Conservation (phyloP, 2,797 vertebrate species). For the Crenichthys baileyi region DNA sequence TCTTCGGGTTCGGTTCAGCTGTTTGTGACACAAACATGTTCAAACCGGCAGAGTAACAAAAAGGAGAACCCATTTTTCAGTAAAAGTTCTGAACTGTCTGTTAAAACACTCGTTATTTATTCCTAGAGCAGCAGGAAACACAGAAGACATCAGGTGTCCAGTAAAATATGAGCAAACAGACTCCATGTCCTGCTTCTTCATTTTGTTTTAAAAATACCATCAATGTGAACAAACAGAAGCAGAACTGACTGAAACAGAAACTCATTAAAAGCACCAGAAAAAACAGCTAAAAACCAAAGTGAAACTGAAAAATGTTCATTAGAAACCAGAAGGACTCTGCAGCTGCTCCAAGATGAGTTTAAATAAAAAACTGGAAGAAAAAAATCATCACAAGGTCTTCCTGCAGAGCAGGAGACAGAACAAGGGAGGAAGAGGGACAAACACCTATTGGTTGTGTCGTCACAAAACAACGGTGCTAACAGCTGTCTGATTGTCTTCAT, state of each 20-base stretch:
- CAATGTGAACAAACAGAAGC: conserved; percentile 31
- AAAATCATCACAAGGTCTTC: too few species aligned
- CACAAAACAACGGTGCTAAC: too few species aligned
- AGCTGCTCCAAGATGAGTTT: not conserved
- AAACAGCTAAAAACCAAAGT: not conserved
- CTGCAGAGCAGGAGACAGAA: too few species aligned
- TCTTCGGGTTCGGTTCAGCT: not conserved
- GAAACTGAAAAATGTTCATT: conserved; percentile 1
- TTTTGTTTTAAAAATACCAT: conserved; percentile 24
- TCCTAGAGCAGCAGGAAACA: not conserved
- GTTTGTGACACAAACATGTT: not conserved
- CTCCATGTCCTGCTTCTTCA: conserved; percentile 12
- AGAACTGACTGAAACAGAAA: conserved; percentile 45
- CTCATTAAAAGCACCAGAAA: conserved; percentile 4
- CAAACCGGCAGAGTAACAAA: not conserved
- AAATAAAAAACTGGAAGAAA: too few species aligned
- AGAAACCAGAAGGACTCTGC: not conserved
- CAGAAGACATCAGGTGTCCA: not conserved
- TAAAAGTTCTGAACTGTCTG: too few species aligned
- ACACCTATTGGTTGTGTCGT: too few species aligned
- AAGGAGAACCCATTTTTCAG: not conserved
- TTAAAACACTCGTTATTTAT: not conserved
- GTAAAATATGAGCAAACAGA: not conserved
- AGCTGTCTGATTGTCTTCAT: too few species aligned
- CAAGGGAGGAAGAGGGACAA: too few species aligned